Evolutionary conservation across 2,888 invertebrate species (phyloP).

Genomic region (Adineta ricciae): DNA sequence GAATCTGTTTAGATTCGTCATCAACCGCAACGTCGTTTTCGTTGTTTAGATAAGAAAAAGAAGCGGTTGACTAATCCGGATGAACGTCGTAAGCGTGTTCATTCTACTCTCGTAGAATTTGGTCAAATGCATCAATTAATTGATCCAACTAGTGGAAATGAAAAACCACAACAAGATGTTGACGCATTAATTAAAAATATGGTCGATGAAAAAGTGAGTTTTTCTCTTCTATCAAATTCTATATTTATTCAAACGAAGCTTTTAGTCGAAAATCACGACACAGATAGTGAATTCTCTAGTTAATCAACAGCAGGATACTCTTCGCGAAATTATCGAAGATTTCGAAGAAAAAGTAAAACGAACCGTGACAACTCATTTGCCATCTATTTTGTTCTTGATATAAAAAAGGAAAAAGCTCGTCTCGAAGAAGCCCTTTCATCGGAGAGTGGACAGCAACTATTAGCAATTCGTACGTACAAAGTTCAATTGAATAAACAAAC

Average conservation of each 20-base stretch:
- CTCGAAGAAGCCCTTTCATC: neutral
- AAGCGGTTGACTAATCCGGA: neutral
- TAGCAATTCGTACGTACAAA: neutral
- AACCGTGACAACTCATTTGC: too few relatives aligned
- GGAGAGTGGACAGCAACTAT: neutral
- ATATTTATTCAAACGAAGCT: neutral
- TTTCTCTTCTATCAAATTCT: too few relatives aligned
- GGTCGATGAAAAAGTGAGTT: neutral
- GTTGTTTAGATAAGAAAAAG: neutral
- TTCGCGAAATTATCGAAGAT: neutral
- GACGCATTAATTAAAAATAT: neutral
- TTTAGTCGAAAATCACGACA: neutral
- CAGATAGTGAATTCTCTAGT: neutral
- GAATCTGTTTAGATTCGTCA: neutral
- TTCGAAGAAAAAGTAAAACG: neutral
- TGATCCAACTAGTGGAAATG: neutral
- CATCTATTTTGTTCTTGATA: neutral
- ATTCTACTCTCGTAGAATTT: conserved; percentile 72
- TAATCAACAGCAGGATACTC: neutral
- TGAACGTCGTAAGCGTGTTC: neutral
- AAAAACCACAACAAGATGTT: neutral
- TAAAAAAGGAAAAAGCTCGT: neutral
- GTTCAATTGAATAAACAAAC: neutral
- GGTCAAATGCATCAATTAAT: conserved; percentile 51
- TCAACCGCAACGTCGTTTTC: neutral